phyloP scores from a whole-genome alignment of 2,888 invertebrate genomes.

The Trichogramma dendrolimi region DNA sequence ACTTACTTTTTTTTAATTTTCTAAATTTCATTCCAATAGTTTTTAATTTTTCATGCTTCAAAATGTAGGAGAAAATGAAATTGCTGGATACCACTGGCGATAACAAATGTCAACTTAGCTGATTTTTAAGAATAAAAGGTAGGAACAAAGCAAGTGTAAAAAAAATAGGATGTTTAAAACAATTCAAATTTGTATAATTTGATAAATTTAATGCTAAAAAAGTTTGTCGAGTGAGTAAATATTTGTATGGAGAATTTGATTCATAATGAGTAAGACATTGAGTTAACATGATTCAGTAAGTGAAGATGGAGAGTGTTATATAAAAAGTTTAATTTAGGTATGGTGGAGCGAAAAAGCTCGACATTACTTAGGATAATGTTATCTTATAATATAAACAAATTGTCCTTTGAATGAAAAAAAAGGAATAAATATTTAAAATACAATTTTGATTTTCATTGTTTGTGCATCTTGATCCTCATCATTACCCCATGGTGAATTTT shows the following conservation, averaged over 20 bases:
- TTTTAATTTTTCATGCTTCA: slow-evolving; percentile 15
- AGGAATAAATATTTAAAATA: slow-evolving; percentile 54
- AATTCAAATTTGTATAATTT: slow-evolving; percentile 29
- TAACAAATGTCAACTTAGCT: slow-evolving; percentile 17
- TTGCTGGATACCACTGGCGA: slow-evolving; percentile 22
- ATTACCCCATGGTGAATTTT: slow-evolving; percentile 7
- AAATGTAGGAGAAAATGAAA: slow-evolving; percentile 9
- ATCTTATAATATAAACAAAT: slow-evolving; percentile 52
- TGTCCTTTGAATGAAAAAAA: slow-evolving; percentile 50
- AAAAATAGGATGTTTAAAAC: slow-evolving; percentile 22
- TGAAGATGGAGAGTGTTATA: slow-evolving; percentile 49
- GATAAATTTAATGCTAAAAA: slow-evolving; percentile 25
- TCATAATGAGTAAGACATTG: slow-evolving; percentile 30
- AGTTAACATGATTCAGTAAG: slow-evolving; percentile 45
- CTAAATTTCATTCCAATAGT: slow-evolving; percentile 8
- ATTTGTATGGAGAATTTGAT: slow-evolving; percentile 25
- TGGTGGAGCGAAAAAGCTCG: slow-evolving; percentile 44
- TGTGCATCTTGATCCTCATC: slow-evolving; percentile 1
- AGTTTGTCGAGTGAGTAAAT: slow-evolving; percentile 34
- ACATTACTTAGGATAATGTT: slow-evolving; percentile 53
- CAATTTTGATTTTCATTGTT: slow-evolving; percentile 32
- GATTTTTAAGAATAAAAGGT: slow-evolving; percentile 14
- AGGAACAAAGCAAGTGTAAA: slow-evolving; percentile 25
- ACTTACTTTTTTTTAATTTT: slow-evolving; percentile 18
- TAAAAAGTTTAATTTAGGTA: slow-evolving; percentile 52